Evolutionary conservation across 2,888 invertebrate genomes (phyloP).

Genomic region (Neuroscelio doddi): DNA sequence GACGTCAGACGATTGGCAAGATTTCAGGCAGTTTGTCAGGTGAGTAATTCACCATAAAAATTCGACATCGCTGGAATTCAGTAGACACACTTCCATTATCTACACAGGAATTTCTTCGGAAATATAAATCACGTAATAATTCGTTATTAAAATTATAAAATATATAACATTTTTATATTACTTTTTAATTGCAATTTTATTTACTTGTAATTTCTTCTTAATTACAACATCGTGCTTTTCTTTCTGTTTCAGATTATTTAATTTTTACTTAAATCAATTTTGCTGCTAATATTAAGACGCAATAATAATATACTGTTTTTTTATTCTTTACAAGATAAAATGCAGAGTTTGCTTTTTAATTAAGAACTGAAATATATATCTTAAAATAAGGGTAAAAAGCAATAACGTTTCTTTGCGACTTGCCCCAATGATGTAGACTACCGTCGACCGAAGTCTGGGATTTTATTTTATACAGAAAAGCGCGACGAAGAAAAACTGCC

Average conservation of each 20-base stretch:
- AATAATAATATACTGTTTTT: too few species aligned
- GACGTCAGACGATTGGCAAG: conserved; percentile 16
- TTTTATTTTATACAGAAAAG: conserved; percentile 13
- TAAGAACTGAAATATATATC: conserved; percentile 16
- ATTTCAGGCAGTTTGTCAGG: conserved; percentile 24
- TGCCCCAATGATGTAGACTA: conserved; percentile 12
- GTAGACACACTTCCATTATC: conserved; percentile 3
- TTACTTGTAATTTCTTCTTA: too few species aligned
- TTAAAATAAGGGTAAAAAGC: conserved; percentile 14
- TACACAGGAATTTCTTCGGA: background rate
- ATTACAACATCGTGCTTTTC: too few species aligned
- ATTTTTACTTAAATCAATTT: too few species aligned
- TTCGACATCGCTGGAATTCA: conserved; percentile 1
- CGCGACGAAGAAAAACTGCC: conserved; percentile 29
- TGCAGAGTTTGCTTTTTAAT: conserved; percentile 25
- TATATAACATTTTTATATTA: too few species aligned
- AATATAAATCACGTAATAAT: too few species aligned
- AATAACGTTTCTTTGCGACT: conserved; percentile 32
- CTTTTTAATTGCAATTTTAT: too few species aligned
- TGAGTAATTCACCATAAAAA: conserved; percentile 13
- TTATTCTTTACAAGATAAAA: background rate
- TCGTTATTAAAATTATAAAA: too few species aligned
- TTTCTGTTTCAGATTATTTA: too few species aligned
- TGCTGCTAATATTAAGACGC: too few species aligned
- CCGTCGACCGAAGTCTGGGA: conserved; percentile 6